Evolutionary conservation across 2,888 invertebrate genomes (phyloP).

Genomic region (Ophioninae sp.): DNA sequence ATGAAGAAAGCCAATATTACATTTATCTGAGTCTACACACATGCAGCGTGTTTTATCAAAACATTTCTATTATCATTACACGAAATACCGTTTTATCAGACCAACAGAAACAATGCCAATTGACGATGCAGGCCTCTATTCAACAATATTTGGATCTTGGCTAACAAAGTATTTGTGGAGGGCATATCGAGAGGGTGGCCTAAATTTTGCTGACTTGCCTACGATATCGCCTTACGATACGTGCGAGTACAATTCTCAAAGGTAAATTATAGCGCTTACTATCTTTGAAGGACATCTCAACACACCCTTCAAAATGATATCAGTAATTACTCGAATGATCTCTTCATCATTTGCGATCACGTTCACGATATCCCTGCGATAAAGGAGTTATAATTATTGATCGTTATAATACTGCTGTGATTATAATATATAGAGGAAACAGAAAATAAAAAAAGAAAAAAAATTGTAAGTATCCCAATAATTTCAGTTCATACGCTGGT

Average conservation of each 20-base stretch:
- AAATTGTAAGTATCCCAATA: not conserved
- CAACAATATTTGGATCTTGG: constrained; percentile 82
- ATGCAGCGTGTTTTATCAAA: not conserved
- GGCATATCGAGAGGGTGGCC: constrained; percentile 81
- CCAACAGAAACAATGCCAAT: constrained; percentile 77
- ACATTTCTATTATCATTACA: not conserved
- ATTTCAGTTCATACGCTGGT: not conserved
- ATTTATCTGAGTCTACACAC: too few species aligned
- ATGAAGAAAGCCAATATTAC: too few species aligned
- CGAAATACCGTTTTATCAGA: constrained; percentile 27
- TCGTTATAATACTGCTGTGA: not conserved
- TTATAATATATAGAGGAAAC: not conserved
- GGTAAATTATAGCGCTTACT: constrained; percentile 73
- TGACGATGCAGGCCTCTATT: constrained; percentile 81
- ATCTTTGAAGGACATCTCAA: not conserved
- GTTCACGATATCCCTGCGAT: not conserved
- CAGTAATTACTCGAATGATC: not conserved
- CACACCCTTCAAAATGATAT: not conserved
- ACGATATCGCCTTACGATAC: constrained; percentile 81
- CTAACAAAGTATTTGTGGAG: constrained; percentile 82
- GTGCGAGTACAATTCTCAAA: constrained; percentile 81
- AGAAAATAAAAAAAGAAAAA: not conserved
- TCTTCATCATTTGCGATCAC: not conserved
- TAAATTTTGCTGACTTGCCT: constrained; percentile 79
- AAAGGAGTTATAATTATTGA: not conserved